Conservation (phyloP, 2,113 vertebrate species). For the Peromyscus maniculatus region DNA sequence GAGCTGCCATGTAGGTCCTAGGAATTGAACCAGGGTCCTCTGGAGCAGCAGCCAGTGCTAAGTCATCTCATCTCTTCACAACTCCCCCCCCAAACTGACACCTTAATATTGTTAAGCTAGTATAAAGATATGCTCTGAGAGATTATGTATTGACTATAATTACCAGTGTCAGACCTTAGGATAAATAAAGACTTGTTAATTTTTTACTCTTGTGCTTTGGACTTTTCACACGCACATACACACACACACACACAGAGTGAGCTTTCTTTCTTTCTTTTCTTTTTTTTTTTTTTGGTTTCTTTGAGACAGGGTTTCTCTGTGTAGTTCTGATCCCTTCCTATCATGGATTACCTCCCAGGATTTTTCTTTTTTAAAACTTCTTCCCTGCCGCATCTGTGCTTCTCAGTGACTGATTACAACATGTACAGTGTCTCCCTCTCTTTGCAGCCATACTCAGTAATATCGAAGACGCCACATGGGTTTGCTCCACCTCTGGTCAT, state of each 20-base stretch:
- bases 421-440: neutral
- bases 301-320: no score
- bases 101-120: constrained; percentile 46
- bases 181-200: constrained; percentile 10
- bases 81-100: neutral
- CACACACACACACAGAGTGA: neutral
- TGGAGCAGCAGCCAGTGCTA: neutral
- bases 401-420: neutral
- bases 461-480: neutral
- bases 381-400: neutral
- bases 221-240: neutral
- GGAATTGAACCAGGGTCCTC: neutral
- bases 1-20: neutral
- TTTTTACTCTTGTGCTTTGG: neutral
- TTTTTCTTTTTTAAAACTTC: neutral
- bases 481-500: neutral
- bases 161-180: constrained; percentile 4
- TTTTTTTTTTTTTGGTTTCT: no score
- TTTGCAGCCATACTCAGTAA: neutral
- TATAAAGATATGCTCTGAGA: constrained; percentile 48
- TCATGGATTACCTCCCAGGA: neutral
- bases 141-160: constrained; percentile 14
- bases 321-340: neutral
- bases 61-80: neutral
- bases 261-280: no score